Base-by-base conservation (phyloP, 2,888 invertebrate genomes). In the Limenitis camilla region DNA sequence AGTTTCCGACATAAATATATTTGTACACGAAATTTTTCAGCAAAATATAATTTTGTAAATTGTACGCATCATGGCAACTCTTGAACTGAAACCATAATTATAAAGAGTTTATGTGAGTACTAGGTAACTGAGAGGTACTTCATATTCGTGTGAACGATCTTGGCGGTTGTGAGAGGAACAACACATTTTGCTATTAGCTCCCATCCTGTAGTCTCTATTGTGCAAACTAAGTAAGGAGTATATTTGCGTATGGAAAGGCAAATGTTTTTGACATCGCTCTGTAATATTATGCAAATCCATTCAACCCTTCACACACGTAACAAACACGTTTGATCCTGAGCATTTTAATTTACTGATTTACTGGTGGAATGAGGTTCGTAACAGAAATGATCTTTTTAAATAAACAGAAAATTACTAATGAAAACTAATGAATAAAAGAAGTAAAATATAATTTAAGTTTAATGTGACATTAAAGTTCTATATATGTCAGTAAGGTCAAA, bases 151-250 rank as follows among this genome's bases (percentile, higher is more conserved):
- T 1, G 10, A 19, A 19, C 19, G 19, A 19, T 19, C 19, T 19
- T 19, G 8, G 29, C n/a, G 30, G 40, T 32, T 7, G 47, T n/a
- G 28, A 28, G 27, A 40, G 47, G 47, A 47, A 47, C 47, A 47
- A 40, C 19, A 47, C 47, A 40, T 32, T 47, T 30, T 39, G 30
- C 31, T 36, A 40, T 33, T 33, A 40, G n/a, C 33, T 33, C 1
- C 28, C 40, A 40, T 48, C 48, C 48, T 39, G 48, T 33, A 48
- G 40, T 28, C n/a, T 33, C 29, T 10, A 27, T 11, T 39, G 31
- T 29, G 9, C 39, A 5, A 31, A 19, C 8, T 7, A 47, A 31
- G 11, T 29, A 29, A 11, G 29, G 33, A 11, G 11, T 29, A 8
- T 33, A 40, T 39, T 19, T 39, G 28, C 11, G 4, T 9, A 41